Percentiles rank a stretch among this genome's conserved stretches.
phyloP scores from a whole-genome alignment of 2,888 invertebrate species.

The Lepas anatifera region DNA sequence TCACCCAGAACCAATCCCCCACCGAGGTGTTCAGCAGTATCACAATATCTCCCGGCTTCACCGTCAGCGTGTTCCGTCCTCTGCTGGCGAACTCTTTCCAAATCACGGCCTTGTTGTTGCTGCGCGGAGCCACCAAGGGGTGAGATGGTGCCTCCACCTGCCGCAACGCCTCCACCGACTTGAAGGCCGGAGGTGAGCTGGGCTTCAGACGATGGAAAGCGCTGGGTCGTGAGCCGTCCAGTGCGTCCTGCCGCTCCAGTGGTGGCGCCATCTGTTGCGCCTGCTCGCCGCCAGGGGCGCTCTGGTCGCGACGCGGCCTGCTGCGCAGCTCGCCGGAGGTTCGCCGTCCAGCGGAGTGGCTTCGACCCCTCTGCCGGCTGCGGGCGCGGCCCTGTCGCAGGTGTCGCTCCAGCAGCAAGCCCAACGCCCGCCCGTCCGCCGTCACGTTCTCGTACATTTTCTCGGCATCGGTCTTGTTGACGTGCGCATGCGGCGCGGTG shows the following conservation, averaged over 20 bases:
- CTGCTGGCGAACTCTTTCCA: not conserved
- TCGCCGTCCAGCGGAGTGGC: not conserved
- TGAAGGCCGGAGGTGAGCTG: not conserved
- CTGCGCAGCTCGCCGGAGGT: not conserved
- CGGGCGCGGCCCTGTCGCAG: not conserved
- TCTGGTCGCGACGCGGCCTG: not conserved
- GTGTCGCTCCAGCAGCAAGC: not conserved
- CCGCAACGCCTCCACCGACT: not conserved
- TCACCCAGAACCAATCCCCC: conserved; percentile 8
- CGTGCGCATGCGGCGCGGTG: conserved; percentile 17
- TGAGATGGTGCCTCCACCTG: not conserved
- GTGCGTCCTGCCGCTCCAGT: too few relatives aligned
- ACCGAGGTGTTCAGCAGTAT: conserved; percentile 5
- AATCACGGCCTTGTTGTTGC: conserved; percentile 6
- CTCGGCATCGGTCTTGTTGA: conserved; percentile 64
- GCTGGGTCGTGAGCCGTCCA: not conserved
- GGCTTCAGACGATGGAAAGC: conserved; percentile 5
- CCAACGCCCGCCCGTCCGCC: conserved; percentile 29
- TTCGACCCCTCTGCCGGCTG: not conserved
- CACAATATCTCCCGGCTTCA: conserved; percentile 1
- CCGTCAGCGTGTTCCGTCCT: conserved; percentile 1
- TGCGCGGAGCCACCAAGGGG: conserved; percentile 1
- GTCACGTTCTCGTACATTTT: conserved; percentile 40
- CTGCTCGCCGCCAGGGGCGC: not conserved
- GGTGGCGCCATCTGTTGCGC: not conserved